phyloP scores from a whole-genome alignment of 1,140 invertebrate genomes.

The Piezodorus guildinii region DNA sequence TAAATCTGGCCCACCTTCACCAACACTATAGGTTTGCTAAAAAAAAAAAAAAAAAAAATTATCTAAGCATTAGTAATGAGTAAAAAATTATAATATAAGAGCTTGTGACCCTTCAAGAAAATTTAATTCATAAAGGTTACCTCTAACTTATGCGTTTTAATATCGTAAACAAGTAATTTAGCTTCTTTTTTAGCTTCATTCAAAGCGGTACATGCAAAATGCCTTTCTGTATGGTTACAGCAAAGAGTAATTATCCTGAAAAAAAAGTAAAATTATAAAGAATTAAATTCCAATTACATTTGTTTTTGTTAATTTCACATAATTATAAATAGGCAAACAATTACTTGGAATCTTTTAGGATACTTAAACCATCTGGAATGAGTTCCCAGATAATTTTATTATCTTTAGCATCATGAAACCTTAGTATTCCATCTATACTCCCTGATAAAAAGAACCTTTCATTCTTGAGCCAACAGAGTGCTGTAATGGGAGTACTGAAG shows the following conservation, averaged over 20 bases:
- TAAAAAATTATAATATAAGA: no score
- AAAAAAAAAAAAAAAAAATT: conserved; percentile 2
- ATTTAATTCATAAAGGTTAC: conserved; percentile 29
- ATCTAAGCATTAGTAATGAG: no score
- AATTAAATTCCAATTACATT: no score
- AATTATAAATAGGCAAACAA: no score
- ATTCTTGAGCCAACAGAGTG: conserved; percentile 53
- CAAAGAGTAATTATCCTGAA: conserved; percentile 41
- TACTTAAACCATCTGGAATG: conserved; percentile 33
- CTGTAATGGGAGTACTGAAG: conserved; percentile 44
- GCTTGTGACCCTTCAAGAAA: not conserved
- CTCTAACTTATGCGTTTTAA: conserved; percentile 49
- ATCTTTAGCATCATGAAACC: conserved; percentile 51
- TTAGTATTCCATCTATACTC: conserved; percentile 45
- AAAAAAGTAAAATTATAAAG: conserved; percentile 5
- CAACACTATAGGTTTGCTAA: conserved; percentile 20
- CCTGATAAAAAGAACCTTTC: conserved; percentile 52
- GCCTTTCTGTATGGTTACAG: conserved; percentile 45
- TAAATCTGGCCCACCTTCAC: conserved; percentile 18
- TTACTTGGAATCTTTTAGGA: conserved; percentile 28
- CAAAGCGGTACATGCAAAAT: conserved; percentile 46
- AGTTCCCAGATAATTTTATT: conserved; percentile 51
- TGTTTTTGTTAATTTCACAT: no score
- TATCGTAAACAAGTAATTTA: conserved; percentile 45
- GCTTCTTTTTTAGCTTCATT: conserved; percentile 34